A percentile compares a stretch with the other conserved stretches of the same genome.
These are phyloP conservation scores for Alligator sinensis DNA, from an alignment of 2,113 vertebrate species.

Conservation along the genomic window DNA sequence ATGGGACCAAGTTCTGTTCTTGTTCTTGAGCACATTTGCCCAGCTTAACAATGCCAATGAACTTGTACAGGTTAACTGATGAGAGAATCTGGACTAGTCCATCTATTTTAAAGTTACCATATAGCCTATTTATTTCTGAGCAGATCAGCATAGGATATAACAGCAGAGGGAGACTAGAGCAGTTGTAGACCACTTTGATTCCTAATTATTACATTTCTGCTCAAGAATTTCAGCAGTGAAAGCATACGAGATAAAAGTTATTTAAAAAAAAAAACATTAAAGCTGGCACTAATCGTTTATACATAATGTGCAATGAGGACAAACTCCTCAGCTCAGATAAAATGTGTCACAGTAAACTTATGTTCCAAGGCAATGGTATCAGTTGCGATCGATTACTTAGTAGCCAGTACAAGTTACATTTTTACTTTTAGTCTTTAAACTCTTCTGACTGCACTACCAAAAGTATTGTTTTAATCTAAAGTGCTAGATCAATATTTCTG, in stretches of 20 bases:
- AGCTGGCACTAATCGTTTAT: conserved; percentile 80
- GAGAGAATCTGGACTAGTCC: conserved; percentile 8
- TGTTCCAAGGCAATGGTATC: conserved; percentile 83
- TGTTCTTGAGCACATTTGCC: background rate
- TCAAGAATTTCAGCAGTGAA: conserved; percentile 72
- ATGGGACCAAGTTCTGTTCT: background rate
- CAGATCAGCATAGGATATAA: conserved; percentile 23
- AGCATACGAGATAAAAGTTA: conserved; percentile 70
- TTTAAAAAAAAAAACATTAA: conserved; percentile 78
- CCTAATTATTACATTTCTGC: conserved; percentile 63
- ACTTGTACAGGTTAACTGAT: background rate
- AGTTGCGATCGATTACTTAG: conserved; percentile 85
- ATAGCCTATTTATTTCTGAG: conserved; percentile 39
- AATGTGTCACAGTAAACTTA: conserved; percentile 85
- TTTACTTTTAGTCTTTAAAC: conserved; percentile 84
- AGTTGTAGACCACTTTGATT: conserved; percentile 57
- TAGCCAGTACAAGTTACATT: conserved; percentile 82
- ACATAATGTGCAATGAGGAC: conserved; percentile 80
- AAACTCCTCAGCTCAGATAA: conserved; percentile 85
- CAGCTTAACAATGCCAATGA: conserved; percentile 4
- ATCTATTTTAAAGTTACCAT: conserved; percentile 24
- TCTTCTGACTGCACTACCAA: conserved; percentile 80
- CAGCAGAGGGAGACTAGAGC: conserved; percentile 32
- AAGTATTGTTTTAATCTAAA: conserved; percentile 85
- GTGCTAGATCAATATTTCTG: conserved; percentile 81